Base-by-base conservation (phyloP, 2,888 invertebrate species). In the Acholoe squamosa region DNA sequence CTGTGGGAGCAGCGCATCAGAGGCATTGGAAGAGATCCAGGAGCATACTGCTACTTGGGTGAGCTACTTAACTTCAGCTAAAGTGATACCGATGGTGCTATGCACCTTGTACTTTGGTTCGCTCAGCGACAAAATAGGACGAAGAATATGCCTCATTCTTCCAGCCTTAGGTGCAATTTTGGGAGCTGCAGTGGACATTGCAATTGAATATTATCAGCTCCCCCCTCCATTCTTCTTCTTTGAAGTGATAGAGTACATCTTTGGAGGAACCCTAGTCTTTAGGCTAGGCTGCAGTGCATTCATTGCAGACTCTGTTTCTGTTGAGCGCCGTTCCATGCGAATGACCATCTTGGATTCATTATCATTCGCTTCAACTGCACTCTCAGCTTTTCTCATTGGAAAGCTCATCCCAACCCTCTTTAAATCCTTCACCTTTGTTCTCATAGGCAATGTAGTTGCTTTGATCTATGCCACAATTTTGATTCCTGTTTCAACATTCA, bases 291-390 rank as follows among this genome's bases (percentile, higher is more conserved):
- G 71, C n/a, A 71, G 67, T 43, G 89, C 89, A 0, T 89, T 71
- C 34, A 33, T 89, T 5, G 34, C 89, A 10, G 89, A 89, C 76
- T 43, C 89, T n/a, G 89, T 89, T 5, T 16, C 76, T 14, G n/a
- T 10, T 25, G 76, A 71, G 28, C 43, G 52, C 1, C 10, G 89
- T n/a, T 76, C 89, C 19, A 25, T 89, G 28, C 89, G 89, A 5
- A 89, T 89, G 89, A 89, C 89, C n/a, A 54, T 89, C 14, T 12
- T 89, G 22, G 89, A 89, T 28, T 33, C 71, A 7, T 43, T 89
- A 16, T 67, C 71, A 0, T 71, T 76, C 34, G 43, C 43, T n/a
- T 34, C 67, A 3, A 43, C 25, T 14, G 89, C 89, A 5, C 5
- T 89, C 19, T 67, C 89, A 14, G 43, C 34, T 5, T 34, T 89